Conservation (phyloP, 2,113 vertebrate species). For the Equus quagga region DNA sequence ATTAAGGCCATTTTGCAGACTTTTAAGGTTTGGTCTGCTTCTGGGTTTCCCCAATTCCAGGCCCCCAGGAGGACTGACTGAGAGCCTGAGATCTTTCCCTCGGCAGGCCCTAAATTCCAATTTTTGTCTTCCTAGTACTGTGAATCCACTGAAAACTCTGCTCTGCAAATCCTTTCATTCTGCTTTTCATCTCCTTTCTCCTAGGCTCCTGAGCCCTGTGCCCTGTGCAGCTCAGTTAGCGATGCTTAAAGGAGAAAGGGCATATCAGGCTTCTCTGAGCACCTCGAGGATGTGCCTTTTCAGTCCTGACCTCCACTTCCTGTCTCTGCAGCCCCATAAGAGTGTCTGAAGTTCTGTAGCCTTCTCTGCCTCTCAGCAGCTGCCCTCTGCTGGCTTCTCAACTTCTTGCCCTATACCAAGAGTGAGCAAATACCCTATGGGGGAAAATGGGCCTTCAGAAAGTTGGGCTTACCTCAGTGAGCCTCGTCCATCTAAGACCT, state of each 20-base stretch:
- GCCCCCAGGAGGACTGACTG: not conserved
- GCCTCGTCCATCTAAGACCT: not conserved
- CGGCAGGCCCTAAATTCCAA: not conserved
- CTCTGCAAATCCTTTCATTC: not conserved
- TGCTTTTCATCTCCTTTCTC: conserved; percentile 8
- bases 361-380: not conserved
- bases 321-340: not conserved
- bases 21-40: not conserved
- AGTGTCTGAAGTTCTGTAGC: not conserved
- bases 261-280: not conserved
- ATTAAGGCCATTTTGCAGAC: not conserved
- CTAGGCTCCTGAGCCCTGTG: not conserved
- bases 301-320: not conserved
- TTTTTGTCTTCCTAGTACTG: not conserved
- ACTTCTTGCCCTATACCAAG: not conserved
- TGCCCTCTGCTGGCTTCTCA: not conserved
- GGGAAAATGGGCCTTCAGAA: not conserved
- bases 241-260: not conserved
- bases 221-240: not conserved
- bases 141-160: not conserved
- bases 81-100: not conserved
- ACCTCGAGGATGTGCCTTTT: not conserved
- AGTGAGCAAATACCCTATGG: not conserved
- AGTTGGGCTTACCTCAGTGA: not conserved
- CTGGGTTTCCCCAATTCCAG: not conserved